These are phyloP conservation scores for Hoplostethus atlanticus DNA, from an alignment of 2,797 vertebrate species.

Conservation along the genomic window DNA sequence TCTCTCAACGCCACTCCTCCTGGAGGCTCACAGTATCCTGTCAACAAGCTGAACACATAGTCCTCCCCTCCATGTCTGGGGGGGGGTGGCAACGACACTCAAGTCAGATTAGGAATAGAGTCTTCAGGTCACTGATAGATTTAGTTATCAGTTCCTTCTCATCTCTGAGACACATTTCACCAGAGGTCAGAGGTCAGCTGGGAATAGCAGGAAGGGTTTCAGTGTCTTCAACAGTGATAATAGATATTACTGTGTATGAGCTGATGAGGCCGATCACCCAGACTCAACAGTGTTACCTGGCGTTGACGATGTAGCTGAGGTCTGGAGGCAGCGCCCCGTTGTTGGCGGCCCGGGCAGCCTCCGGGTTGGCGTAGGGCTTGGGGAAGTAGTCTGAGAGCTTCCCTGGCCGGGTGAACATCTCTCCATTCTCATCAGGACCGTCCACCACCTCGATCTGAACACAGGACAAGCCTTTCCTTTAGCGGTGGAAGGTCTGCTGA, in stretches of 20 bases:
- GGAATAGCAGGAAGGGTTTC: too few relatives aligned
- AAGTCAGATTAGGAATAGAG: fast-evolving
- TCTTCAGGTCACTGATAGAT: neutral
- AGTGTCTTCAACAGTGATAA: too few relatives aligned
- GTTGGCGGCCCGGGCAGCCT: conserved; percentile 90
- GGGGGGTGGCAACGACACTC: too few relatives aligned
- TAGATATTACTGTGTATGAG: too few relatives aligned
- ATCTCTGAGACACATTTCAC: too few relatives aligned
- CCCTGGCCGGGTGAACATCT: conserved; percentile 93
- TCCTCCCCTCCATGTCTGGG: conserved; percentile 93
- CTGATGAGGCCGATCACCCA: too few relatives aligned
- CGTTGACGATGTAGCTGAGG: conserved; percentile 92
- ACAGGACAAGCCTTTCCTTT: neutral
- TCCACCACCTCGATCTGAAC: conserved; percentile 90
- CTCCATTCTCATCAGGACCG: conserved; percentile 91
- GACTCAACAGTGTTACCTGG: conserved; percentile 81
- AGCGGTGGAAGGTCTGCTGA: neutral
- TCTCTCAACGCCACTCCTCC: conserved; percentile 86
- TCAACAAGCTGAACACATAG: conserved; percentile 93
- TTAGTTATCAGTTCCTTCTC: too few relatives aligned
- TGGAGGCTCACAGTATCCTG: conserved; percentile 94
- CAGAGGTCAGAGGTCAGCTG: too few relatives aligned
- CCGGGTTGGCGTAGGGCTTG: conserved; percentile 90
- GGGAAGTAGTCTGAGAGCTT: conserved; percentile 94
- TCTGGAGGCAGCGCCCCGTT: conserved; percentile 93